Evolutionary conservation across 2,888 invertebrate genomes (phyloP).

Genomic region (Deilephila elpenor): DNA sequence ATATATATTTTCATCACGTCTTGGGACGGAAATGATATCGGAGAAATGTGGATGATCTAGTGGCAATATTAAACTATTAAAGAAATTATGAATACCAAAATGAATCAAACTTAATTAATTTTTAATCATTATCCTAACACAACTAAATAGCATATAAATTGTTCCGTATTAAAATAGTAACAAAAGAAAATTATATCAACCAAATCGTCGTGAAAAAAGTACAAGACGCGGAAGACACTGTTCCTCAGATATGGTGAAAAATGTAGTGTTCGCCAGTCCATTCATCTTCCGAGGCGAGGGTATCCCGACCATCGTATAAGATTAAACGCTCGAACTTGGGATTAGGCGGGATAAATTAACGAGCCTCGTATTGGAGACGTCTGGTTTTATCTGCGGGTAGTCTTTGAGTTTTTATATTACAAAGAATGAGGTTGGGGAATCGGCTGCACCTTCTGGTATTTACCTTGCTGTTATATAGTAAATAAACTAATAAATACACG

Average conservation of each 20-base stretch:
- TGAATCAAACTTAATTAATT: too few relatives aligned
- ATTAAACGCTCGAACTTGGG: slow-evolving; percentile 37
- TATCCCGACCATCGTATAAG: slow-evolving; percentile 33
- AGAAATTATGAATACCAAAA: too few relatives aligned
- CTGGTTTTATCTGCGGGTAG: not conserved
- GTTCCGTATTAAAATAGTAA: too few relatives aligned
- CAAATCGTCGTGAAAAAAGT: not conserved
- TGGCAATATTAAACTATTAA: too few relatives aligned
- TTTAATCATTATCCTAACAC: too few relatives aligned
- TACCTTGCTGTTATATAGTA: too few relatives aligned
- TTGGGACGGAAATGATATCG: too few relatives aligned
- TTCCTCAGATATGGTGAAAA: not conserved
- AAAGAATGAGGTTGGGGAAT: not conserved
- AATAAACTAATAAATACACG: too few relatives aligned
- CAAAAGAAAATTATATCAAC: not conserved
- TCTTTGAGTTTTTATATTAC: not conserved
- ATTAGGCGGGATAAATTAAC: slow-evolving; percentile 34
- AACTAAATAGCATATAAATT: not conserved
- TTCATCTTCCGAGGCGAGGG: not conserved
- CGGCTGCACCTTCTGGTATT: too few relatives aligned
- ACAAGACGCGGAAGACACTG: not conserved
- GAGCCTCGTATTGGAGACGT: not conserved
- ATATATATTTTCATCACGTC: too few relatives aligned
- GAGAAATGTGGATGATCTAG: too few relatives aligned
- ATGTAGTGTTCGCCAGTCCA: slow-evolving; percentile 10